Evolutionary conservation across 2,888 invertebrate genomes (phyloP).

Genomic region (Oxystoma pomonae): DNA sequence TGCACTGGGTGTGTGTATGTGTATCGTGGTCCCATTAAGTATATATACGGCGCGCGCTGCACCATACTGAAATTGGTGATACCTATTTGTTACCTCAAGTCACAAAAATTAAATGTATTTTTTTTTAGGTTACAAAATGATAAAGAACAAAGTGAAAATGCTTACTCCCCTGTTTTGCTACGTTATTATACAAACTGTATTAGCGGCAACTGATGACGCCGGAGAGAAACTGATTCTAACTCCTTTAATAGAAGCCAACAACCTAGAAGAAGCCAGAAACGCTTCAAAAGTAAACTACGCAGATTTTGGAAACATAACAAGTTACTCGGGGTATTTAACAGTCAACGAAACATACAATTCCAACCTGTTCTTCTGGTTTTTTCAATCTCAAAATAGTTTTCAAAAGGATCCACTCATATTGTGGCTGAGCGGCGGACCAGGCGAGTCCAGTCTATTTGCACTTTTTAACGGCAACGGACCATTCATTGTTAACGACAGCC

Average conservation of each 20-base stretch:
- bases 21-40: no score
- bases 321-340: conserved; percentile 74
- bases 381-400: conserved; percentile 57
- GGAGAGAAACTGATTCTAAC: conserved; percentile 71
- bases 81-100: no score
- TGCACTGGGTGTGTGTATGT: no score
- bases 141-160: no score
- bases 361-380: conserved; percentile 87
- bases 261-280: conserved; percentile 60
- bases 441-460: conserved; percentile 69
- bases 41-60: no score
- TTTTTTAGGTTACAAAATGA: no score
- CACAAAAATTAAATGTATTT: no score
- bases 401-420: conserved; percentile 64
- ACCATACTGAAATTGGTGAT: no score
- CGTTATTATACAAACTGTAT: no score
- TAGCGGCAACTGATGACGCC: conserved; percentile 41
- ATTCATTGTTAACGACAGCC: conserved; percentile 50
- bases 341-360: conserved; percentile 70
- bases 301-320: conserved; percentile 50
- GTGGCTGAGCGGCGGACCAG: conserved; percentile 82
- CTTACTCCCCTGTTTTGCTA: no score
- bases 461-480: conserved; percentile 82
- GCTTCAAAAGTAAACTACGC: conserved; percentile 50
- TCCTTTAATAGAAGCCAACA: conserved; percentile 65